phyloP scores from a whole-genome alignment of 1,140 invertebrate species.

The Diprion similis region DNA sequence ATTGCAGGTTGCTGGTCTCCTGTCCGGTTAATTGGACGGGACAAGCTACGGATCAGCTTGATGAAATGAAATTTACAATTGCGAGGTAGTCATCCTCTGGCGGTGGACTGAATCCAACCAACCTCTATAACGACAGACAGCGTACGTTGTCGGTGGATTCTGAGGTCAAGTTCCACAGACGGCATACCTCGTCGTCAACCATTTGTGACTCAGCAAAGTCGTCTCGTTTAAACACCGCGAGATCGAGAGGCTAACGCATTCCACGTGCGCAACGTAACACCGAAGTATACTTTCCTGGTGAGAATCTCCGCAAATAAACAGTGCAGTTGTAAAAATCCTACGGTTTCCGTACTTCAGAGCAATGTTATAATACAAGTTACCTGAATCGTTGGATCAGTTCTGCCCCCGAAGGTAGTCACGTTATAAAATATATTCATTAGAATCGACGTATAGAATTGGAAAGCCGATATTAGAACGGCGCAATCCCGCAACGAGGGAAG shows the following conservation, averaged over 20 bases:
- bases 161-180: neutral
- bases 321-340: too few relatives aligned
- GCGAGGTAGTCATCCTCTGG: neutral
- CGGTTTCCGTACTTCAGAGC: too few relatives aligned
- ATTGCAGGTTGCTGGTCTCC: too few relatives aligned
- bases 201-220: neutral
- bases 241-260: neutral
- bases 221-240: neutral
- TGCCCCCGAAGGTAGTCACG: too few relatives aligned
- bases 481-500: neutral
- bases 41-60: neutral
- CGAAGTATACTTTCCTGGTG: neutral
- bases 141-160: neutral
- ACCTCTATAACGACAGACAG: too few relatives aligned
- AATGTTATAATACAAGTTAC: too few relatives aligned
- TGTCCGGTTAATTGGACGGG: neutral
- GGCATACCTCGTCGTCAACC: neutral
- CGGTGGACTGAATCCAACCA: neutral
- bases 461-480: neutral
- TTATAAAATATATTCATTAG: too few relatives aligned
- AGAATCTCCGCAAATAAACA: too few relatives aligned
- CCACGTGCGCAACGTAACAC: neutral
- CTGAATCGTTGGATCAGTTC: too few relatives aligned
- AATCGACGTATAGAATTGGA: neutral
- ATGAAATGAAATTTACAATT: neutral